Conservation (phyloP, 2,888 invertebrate genomes). For the Linnaemya tessellans region DNA sequence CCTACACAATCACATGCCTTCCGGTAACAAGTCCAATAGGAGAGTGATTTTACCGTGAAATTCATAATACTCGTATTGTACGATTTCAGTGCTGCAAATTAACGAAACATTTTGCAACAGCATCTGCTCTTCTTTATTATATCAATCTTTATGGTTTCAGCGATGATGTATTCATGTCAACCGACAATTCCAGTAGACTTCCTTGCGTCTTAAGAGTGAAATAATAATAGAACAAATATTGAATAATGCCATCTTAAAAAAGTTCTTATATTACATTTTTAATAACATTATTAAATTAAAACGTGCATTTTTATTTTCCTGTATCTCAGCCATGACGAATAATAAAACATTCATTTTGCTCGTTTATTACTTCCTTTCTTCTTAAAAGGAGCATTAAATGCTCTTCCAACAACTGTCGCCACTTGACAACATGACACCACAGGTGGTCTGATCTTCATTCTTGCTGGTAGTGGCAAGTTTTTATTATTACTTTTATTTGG, state of each 20-base stretch:
- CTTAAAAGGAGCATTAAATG: conserved; percentile 20
- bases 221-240: not conserved
- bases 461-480: not conserved
- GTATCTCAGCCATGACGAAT: not conserved
- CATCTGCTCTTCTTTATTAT: too few species aligned
- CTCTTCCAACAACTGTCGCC: conserved; percentile 8
- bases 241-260: not conserved
- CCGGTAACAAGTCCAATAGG: too few species aligned
- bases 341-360: conserved; percentile 1
- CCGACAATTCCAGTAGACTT: not conserved
- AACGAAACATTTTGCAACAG: too few species aligned
- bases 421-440: conserved; percentile 38
- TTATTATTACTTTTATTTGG: not conserved
- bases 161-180: not conserved
- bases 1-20: too few species aligned
- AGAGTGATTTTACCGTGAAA: too few species aligned
- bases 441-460: conserved; percentile 37
- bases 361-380: conserved; percentile 30
- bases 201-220: not conserved
- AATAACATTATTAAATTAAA: conserved; percentile 27
- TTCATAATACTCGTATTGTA: too few species aligned
- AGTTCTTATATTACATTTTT: not conserved
- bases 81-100: too few species aligned
- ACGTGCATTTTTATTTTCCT: conserved; percentile 23
- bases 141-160: too few species aligned